Evolutionary conservation across 2,888 invertebrate species (phyloP), one percentile per base, ranked within the genome.

Genomic region (Euproctis similis): DNA sequence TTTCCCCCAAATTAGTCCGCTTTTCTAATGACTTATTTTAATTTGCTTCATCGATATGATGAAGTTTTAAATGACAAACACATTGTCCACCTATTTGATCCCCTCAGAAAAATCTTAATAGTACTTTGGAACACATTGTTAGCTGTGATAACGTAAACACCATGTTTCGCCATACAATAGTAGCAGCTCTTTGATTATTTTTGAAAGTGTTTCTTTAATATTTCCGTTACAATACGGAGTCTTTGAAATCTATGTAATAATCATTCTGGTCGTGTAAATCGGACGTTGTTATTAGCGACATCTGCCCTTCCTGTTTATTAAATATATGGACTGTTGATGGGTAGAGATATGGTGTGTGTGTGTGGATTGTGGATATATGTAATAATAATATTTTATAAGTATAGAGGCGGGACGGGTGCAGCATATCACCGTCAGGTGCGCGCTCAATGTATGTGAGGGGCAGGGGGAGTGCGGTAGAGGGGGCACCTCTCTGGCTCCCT

Each of bases 381-480:
- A n/a, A n/a, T n/a, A n/a, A n/a, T n/a, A n/a, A n/a, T n/a, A n/a
- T n/a, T n/a, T n/a, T n/a, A n/a, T n/a, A n/a, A n/a, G n/a, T n/a
- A 45, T 43, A 6, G 4, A 14, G 45, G 33, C 42, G 54, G 49
- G 60, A 59, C 57, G 59, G 55, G 58, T 61, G 30, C 58, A 48
- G 50, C 58, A 56, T 53, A 59, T 46, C 49, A 49, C 41, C 60
- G 70, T 81, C 80, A 80, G 80, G 81, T 80, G 80, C 67, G 64
- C 54, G 63, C 53, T 53, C 46, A 60, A 62, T 58, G 58, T 62
- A 47, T 44, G 49, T 52, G 56, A 55, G 59, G 58, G 66, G 10
- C 8, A 7, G 6, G 17, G n/a, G n/a, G n/a, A 17, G n/a, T n/a
- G n/a, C n/a, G 17, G 17, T n/a, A 6, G 4, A 10, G 21, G 21